Evolutionary conservation across 2,888 invertebrate species (phyloP).

Genomic region (Odontothrips loti): DNA sequence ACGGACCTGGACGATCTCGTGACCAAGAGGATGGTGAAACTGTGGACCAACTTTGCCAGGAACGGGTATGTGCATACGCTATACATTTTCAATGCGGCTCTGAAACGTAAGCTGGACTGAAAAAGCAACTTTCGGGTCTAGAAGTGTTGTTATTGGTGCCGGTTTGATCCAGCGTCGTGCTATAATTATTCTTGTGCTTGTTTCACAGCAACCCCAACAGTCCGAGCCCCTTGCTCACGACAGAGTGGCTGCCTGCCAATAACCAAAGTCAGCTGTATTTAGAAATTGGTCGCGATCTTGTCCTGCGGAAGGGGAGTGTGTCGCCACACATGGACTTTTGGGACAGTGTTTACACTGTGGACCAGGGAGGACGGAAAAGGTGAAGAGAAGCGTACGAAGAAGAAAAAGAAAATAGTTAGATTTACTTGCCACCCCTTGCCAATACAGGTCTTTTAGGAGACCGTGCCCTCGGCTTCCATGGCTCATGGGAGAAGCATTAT

Average conservation of each 20-base stretch:
- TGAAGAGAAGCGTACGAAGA: neutral
- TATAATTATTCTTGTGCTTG: neutral
- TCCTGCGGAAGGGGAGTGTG: neutral
- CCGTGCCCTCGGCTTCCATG: too few relatives aligned
- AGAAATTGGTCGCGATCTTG: neutral
- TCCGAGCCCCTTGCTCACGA: neutral
- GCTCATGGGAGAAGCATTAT: too few relatives aligned
- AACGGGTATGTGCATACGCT: slow-evolving; percentile 46
- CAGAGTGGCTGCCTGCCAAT: slow-evolving; percentile 6
- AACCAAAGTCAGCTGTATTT: neutral
- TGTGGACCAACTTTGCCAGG: slow-evolving; percentile 64
- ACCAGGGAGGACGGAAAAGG: neutral
- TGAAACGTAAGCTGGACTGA: too few relatives aligned
- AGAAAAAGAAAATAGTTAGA: neutral
- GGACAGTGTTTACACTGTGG: neutral
- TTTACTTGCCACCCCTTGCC: too few relatives aligned
- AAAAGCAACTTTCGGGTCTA: too few relatives aligned
- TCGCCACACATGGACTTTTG: neutral
- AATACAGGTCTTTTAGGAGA: too few relatives aligned
- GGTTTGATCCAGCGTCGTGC: too few relatives aligned
- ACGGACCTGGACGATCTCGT: slow-evolving; percentile 44
- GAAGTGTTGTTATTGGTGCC: too few relatives aligned
- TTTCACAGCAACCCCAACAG: neutral
- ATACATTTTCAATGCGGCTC: too few relatives aligned
- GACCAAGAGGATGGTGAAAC: slow-evolving; percentile 49